Conservation (phyloP, 1,140 invertebrate genomes). For the Pachypeltis micranthus region DNA sequence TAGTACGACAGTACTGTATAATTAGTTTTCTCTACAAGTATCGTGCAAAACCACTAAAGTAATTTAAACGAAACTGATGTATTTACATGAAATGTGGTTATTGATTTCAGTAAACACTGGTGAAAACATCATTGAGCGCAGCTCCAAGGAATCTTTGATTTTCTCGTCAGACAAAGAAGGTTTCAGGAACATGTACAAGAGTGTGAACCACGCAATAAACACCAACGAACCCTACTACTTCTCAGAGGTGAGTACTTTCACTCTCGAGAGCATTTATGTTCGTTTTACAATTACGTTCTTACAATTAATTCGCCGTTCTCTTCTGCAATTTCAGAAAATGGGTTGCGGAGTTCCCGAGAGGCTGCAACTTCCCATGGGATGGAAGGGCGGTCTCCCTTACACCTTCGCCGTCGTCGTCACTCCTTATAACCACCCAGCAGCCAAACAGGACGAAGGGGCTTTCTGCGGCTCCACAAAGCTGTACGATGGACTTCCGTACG, state of each 20-base stretch:
- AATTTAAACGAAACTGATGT: no score
- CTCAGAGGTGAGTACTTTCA: neutral
- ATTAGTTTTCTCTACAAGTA: no score
- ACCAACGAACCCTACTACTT: slow-evolving; percentile 12
- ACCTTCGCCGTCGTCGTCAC: slow-evolving; percentile 51
- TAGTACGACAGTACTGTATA: no score
- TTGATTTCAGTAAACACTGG: no score
- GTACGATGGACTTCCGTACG: slow-evolving; percentile 20
- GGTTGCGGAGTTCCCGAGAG: slow-evolving; percentile 46
- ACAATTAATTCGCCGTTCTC: no score
- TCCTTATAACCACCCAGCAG: slow-evolving; percentile 27
- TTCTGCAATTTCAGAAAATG: no score
- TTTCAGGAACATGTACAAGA: slow-evolving; percentile 11
- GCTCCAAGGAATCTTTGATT: slow-evolving; percentile 11
- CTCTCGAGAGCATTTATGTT: no score
- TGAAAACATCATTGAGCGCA: slow-evolving; percentile 9
- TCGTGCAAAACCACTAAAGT: no score
- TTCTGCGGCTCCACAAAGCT: slow-evolving; percentile 15
- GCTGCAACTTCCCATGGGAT: slow-evolving; percentile 54
- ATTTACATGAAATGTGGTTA: no score
- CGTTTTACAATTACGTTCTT: no score
- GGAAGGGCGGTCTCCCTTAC: slow-evolving; percentile 46
- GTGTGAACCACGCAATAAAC: slow-evolving; percentile 11
- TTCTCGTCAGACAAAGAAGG: slow-evolving; percentile 4
- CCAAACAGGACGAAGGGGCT: neutral